Base-by-base conservation (phyloP, 2,113 vertebrate species). In the Gadus chalcogrammus region DNA sequence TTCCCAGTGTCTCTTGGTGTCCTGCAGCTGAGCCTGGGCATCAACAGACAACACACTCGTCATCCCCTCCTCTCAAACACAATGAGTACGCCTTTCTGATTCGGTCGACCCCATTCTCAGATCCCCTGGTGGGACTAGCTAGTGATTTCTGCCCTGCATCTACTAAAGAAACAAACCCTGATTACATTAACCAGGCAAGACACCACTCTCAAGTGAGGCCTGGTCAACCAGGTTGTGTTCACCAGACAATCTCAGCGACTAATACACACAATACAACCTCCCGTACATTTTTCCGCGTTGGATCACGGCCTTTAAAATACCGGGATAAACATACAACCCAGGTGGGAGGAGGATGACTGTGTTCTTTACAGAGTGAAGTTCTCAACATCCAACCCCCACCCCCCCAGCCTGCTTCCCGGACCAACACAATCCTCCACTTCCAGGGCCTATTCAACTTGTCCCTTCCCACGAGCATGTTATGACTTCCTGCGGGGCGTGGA, bases 1-100 rank as follows among this genome's bases (percentile, higher is more conserved):
- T 75, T 99, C 97, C 95, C 94, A 96, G 59, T 95, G 91, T 27
- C 95, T 91, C 79, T 98, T 96, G 55, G 94, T 92, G 71, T 99
- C 97, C 86, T 99, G 95, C 60, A 94, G 90, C 77, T 99, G 95
- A 68, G 89, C 94, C 97, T 98, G 81, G 22, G 1, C 18, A 60
- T 64, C 1, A 13, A 70, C n/a, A 63, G 15, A 17, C n/a, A 9
- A 48, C 42, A 48, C 9, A 48, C 12, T 48, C 42, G 9, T 48
- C 42, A 48, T 48, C 42, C 9, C 8, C 42, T 48, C 42, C 42
- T 48, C 42, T 48, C 42, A 48, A 7, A 35, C 1, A 35, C 31
- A 35, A 7, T 35, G 31, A 35, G 31, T 4, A 7, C 2, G 31
- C 28, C 28, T 31, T 31, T 31, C 28, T 31, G 28, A 31, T 31